Base-by-base conservation (phyloP, 2,797 vertebrate genomes). In the Chrysocyon brachyurus region DNA sequence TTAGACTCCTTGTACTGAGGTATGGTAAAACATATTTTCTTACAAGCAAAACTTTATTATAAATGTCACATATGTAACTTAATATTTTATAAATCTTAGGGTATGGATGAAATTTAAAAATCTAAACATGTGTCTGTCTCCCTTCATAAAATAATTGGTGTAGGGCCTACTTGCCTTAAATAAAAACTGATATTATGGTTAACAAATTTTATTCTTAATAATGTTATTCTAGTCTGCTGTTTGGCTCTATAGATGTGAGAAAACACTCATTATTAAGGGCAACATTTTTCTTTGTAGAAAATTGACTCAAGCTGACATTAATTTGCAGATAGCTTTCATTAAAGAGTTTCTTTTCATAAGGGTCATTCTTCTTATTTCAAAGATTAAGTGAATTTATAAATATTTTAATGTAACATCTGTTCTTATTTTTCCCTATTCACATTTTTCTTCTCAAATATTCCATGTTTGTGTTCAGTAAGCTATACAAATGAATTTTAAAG, bases 361-460 rank as follows among this genome's bases (percentile, higher is more conserved):
- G 52, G 40, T 68, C 54, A 95, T 82, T 84, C 56, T 91, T 93
- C 83, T 97, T 93, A 82, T 84, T 87, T 92, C 77, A 89, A 92
- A 94, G 59, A 90, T 46, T 40, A 92, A 87, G 46, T 96, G 24
- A 16, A 64, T 66, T 90, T 91, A 87, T 86, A 84, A 94, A 63
- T 72, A 24, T 89, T 92, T 90, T 94, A 94, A 86, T 40, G 12
- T 93, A 88, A 61, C 19, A 84, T 81, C 54, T 87, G 46, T 63
- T 89, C 12, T 75, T 91, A 24, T 72, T 94, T 91, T 92, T 73
- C 21, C 54, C 26, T 52, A 54, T 75, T 95, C 72, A 85, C 26
- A 81, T 61, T 88, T 86, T 93, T 90, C 59, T 72, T 26, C 28
- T 54, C 40, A 72, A 61, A 33, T 72, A 91, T 36, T 78, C 3